Conservation (phyloP, 1,140 invertebrate species). For the Trichonephila inaurata region DNA sequence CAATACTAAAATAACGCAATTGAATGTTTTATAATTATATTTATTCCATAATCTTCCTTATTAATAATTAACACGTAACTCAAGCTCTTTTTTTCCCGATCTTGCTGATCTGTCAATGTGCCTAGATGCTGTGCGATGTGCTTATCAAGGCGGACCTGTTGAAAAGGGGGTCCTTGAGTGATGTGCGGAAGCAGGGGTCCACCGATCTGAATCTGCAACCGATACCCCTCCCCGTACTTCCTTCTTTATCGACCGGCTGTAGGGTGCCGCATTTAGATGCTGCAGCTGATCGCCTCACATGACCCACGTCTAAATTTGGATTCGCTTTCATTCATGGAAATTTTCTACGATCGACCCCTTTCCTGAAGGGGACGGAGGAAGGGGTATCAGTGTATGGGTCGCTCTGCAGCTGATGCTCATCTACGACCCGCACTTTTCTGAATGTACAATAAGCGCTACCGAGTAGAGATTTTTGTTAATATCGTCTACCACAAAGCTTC, state of each 20-base stretch:
- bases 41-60: too few relatives aligned
- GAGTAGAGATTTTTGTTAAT: too few relatives aligned
- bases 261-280: constrained; percentile 54
- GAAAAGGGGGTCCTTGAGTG: not conserved
- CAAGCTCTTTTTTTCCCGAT: too few relatives aligned
- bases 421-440: too few relatives aligned
- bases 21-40: too few relatives aligned
- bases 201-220: not conserved
- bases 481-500: too few relatives aligned
- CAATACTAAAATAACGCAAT: too few relatives aligned
- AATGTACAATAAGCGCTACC: too few relatives aligned
- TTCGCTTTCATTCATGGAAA: constrained; percentile 55
- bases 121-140: too few relatives aligned
- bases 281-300: constrained; percentile 48
- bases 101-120: too few relatives aligned
- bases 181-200: not conserved
- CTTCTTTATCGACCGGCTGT: not conserved
- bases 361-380: not conserved
- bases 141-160: not conserved
- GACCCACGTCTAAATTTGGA: constrained; percentile 46
- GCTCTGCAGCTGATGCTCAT: not conserved
- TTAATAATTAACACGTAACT: too few relatives aligned
- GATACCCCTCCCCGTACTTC: not conserved
- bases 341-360: constrained; percentile 31
- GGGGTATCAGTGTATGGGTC: not conserved